Evolutionary conservation across 2,888 invertebrate species (phyloP), one percentile per base, ranked within the genome.

Genomic region (Drosophila siamana): DNA sequence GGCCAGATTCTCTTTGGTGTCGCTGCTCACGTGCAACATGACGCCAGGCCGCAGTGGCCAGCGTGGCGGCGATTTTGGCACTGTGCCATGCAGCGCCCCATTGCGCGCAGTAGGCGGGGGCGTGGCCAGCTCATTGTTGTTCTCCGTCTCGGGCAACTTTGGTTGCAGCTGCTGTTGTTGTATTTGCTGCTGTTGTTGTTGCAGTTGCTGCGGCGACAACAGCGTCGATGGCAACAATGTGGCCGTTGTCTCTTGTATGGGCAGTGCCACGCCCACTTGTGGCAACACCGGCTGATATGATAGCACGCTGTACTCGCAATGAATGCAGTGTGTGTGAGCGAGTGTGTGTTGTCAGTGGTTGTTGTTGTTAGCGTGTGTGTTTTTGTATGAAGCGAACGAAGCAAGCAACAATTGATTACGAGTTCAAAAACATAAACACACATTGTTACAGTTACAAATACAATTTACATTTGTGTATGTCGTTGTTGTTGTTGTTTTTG

Each of bases 21-120:
- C 97, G 69, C 89, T 91, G 80, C 91, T 92, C 22, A 97, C 95
- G 91, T 97, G 97, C 50, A 97, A 96, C 88, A 97, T 93, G 56
- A 97, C 97, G 55, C 97, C 97, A 2, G 97, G 97, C 89, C 96
- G 96, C 67, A 97, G 92, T 7, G 97, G 97, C 97, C 97, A 98
- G 90, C 96, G 91, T 41, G 92, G 92, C 60, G 92, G 92, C 65
- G 92, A 92, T 85, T 92, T 92, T 38, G 92, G 92, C 73, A 90
- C 81, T 63, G 68, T 73, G 54, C 66, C 77, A 67, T 63, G 75
- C 48, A 66, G 33, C 8, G 63, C 56, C 1, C 36, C 50, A 22
- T 75, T 78, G 16, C 75, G 64, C 13, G 64, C 40, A 50, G 73
- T 67, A 52, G 85, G 63, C 40, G 77, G 76, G 6, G 85, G 82